Evolutionary conservation across 2,113 vertebrate species (phyloP).

Genomic region (Amazona vittata): DNA sequence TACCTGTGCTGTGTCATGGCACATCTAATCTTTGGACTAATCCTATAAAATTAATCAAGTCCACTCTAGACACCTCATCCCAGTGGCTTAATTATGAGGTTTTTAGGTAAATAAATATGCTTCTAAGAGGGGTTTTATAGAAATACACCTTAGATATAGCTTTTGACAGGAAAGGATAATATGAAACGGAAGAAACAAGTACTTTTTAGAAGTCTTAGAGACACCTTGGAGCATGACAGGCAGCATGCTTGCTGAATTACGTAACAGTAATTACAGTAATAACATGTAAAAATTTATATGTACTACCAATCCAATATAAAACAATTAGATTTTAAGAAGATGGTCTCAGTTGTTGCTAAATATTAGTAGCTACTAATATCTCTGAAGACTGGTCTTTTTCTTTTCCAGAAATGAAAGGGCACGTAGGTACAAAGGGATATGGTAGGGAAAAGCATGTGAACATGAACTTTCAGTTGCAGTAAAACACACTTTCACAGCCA

Average conservation of each 20-base stretch:
- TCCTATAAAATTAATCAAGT: neutral
- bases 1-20: neutral
- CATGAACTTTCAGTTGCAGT: neutral
- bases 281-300: neutral
- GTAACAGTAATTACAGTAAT: neutral
- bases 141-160: neutral
- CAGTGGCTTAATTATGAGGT: neutral
- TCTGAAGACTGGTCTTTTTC: neutral
- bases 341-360: neutral
- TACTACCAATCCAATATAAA: neutral
- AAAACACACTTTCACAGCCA: rapidly evolving
- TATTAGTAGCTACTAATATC: neutral
- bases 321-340: neutral
- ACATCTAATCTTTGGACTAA: neutral
- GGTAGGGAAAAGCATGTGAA: neutral
- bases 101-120: neutral
- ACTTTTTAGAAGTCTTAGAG: neutral
- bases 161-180: neutral
- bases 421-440: neutral
- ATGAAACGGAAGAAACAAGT: neutral
- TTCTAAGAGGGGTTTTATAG: neutral
- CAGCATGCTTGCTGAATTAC: neutral
- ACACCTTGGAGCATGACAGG: neutral
- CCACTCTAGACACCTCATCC: neutral
- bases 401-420: neutral